These are phyloP conservation scores for Carterocephalus palaemon DNA, from an alignment of 2,888 invertebrate genomes.

Conservation along the genomic window DNA sequence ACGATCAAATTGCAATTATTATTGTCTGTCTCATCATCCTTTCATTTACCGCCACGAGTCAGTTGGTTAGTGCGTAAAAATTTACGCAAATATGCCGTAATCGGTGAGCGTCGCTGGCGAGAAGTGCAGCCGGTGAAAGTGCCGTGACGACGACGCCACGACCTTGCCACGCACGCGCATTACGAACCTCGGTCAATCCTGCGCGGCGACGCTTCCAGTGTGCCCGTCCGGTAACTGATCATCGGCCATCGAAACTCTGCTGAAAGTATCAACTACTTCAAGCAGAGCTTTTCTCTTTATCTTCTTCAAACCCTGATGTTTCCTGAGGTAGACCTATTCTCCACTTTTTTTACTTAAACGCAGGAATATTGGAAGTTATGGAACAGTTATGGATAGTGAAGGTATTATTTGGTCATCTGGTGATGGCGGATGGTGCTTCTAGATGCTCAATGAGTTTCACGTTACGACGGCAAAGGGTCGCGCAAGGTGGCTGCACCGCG, in stretches of 20 bases:
- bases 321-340: too few relatives aligned
- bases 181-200: constrained; percentile 32
- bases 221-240: too few relatives aligned
- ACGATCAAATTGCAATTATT: not conserved
- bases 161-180: constrained; percentile 50
- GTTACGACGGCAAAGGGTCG: constrained; percentile 51
- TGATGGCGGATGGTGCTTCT: constrained; percentile 8
- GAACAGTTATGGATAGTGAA: constrained; percentile 28
- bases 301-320: too few relatives aligned
- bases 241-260: too few relatives aligned
- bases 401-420: too few relatives aligned
- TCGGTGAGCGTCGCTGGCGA: constrained; percentile 12
- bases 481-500: constrained; percentile 47
- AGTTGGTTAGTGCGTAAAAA: constrained; percentile 22
- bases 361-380: too few relatives aligned
- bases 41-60: constrained; percentile 20
- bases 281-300: too few relatives aligned
- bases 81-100: constrained; percentile 23
- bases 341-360: too few relatives aligned
- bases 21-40: constrained; percentile 13
- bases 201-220: constrained; percentile 10
- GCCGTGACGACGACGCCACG: constrained; percentile 50
- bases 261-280: too few relatives aligned
- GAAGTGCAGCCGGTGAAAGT: constrained; percentile 57
- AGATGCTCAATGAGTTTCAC: constrained; percentile 23